Percentiles rank a stretch among this genome's conserved stretches.
Evolutionary conservation across 1,140 invertebrate genomes (phyloP).

Genomic region (Apolygus lucorum): DNA sequence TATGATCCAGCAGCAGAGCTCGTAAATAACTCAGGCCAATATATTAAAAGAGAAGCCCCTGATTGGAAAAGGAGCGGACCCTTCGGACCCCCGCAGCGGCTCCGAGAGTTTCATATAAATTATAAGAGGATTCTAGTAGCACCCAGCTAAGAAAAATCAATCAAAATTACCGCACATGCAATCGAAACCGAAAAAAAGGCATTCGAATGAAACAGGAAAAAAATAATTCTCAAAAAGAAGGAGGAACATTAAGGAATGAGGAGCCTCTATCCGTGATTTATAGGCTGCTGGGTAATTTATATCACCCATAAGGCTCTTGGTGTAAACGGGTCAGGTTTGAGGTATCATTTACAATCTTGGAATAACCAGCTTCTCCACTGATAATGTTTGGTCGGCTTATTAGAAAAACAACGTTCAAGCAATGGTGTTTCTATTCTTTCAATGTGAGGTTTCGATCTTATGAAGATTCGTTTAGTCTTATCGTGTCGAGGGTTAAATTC

Average conservation of each 20-base stretch:
- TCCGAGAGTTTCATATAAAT: neutral
- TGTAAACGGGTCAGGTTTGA: slow-evolving; percentile 1
- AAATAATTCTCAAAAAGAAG: neutral
- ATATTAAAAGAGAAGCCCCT: neutral
- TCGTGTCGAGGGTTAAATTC: too few species aligned
- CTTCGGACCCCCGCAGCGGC: neutral
- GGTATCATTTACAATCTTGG: neutral
- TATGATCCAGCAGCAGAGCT: neutral
- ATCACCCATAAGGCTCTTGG: slow-evolving; percentile 14
- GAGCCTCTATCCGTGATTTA: slow-evolving; percentile 5
- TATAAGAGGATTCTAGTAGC: slow-evolving; percentile 7
- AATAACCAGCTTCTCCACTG: too few species aligned
- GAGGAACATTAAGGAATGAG: neutral
- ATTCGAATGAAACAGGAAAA: neutral
- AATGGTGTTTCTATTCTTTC: too few species aligned
- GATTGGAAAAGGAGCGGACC: slow-evolving; percentile 14
- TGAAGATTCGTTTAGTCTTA: too few species aligned
- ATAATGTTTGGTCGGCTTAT: too few species aligned
- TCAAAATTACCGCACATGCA: slow-evolving; percentile 21
- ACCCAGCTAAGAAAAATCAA: slow-evolving; percentile 15
- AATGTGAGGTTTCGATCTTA: too few species aligned
- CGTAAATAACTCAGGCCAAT: neutral
- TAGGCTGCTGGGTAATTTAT: slow-evolving; percentile 1
- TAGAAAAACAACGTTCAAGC: too few species aligned
- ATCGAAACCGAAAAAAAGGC: neutral